Conservation (phyloP, 2,888 invertebrate species). For the Machimus rusticus region DNA sequence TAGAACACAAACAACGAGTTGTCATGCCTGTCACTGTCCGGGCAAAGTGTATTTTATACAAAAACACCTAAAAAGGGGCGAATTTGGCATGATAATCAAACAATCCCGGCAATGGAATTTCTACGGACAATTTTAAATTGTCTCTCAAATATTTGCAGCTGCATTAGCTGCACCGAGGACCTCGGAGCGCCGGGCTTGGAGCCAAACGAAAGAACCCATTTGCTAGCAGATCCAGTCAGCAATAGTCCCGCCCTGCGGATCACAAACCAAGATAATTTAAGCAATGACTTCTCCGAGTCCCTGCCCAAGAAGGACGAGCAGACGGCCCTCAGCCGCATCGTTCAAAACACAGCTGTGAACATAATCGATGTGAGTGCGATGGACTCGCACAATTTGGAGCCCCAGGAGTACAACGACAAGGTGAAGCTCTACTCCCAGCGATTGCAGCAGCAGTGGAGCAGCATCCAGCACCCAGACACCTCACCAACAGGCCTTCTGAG, state of each 20-base stretch:
- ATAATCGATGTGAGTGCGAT: slow-evolving; percentile 94
- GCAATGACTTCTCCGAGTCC: slow-evolving; percentile 70
- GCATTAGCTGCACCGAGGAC: slow-evolving; percentile 60
- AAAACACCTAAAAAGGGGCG: neutral
- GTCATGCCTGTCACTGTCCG: neutral
- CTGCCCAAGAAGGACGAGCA: slow-evolving; percentile 87
- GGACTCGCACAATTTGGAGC: slow-evolving; percentile 86
- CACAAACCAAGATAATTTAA: slow-evolving; percentile 75
- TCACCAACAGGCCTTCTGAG: slow-evolving; percentile 65
- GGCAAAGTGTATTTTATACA: neutral
- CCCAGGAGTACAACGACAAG: slow-evolving; percentile 86
- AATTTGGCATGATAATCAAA: neutral
- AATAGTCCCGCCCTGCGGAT: slow-evolving; percentile 77
- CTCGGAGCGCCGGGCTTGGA: slow-evolving; percentile 57
- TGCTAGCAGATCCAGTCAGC: slow-evolving; percentile 78
- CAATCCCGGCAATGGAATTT: slow-evolving; percentile 56
- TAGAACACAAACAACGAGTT: neutral
- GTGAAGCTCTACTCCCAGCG: slow-evolving; percentile 74
- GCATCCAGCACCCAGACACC: slow-evolving; percentile 57
- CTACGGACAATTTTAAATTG: slow-evolving; percentile 57
- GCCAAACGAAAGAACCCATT: slow-evolving; percentile 78
- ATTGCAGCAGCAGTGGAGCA: slow-evolving; percentile 65
- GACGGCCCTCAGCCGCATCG: slow-evolving; percentile 86
- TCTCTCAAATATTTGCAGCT: slow-evolving; percentile 57
- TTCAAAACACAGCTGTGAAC: slow-evolving; percentile 92